phyloP scores from a whole-genome alignment of 1,140 invertebrate species.

The Cyclina sinensis region DNA sequence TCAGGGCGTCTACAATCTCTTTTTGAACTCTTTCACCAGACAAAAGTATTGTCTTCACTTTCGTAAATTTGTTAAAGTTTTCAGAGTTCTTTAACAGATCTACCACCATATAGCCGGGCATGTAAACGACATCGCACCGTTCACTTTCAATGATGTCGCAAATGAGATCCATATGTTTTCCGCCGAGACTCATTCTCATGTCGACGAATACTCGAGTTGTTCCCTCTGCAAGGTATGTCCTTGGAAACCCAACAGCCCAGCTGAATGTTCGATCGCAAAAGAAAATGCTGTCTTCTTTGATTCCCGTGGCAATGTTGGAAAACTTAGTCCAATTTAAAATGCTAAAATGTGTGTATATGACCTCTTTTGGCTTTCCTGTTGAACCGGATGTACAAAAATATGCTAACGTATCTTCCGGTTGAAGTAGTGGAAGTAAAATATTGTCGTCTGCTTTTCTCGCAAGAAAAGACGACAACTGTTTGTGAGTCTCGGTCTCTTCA shows the following conservation, averaged over 20 bases:
- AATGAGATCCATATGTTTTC: constrained; percentile 14
- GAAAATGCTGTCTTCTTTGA: neutral
- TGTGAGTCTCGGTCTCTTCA: neutral
- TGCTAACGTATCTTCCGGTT: constrained; percentile 51
- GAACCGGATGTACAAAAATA: constrained; percentile 57
- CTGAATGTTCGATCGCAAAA: constrained; percentile 62
- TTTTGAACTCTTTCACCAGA: constrained; percentile 31
- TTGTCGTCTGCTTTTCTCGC: neutral
- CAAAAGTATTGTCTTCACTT: constrained; percentile 27
- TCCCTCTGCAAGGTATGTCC: constrained; percentile 63
- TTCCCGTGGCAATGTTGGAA: neutral
- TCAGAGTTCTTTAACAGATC: constrained; percentile 8
- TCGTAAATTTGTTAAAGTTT: constrained; percentile 11
- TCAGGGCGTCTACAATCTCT: neutral
- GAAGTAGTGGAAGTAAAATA: constrained; percentile 22
- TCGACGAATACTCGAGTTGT: constrained; percentile 64
- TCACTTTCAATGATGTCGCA: constrained; percentile 47
- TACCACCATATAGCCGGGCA: constrained; percentile 46
- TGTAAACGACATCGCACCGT: constrained; percentile 39
- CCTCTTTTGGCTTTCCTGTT: constrained; percentile 50
- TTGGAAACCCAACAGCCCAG: constrained; percentile 68
- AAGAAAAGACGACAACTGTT: neutral
- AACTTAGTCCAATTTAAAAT: constrained; percentile 42
- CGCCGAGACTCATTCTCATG: constrained; percentile 20
- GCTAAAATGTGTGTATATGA: constrained; percentile 56